phyloP scores from a whole-genome alignment of 2,888 invertebrate species.

The Escarpia spicata region DNA sequence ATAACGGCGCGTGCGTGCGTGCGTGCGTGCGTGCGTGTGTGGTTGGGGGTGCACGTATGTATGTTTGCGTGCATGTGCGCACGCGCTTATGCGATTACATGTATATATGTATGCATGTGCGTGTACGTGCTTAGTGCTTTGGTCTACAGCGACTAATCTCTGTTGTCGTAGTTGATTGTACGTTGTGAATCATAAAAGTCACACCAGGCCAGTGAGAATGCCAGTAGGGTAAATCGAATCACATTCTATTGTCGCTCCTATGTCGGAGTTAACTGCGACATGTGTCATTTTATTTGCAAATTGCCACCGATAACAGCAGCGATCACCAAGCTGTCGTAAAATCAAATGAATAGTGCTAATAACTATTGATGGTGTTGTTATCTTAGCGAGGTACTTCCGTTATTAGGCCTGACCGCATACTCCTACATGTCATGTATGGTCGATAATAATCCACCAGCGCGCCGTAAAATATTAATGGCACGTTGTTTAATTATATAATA shows the following conservation, averaged over 20 bases:
- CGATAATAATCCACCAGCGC: not conserved
- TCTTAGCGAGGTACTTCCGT: not conserved
- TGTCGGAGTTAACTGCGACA: not conserved
- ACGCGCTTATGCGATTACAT: not conserved
- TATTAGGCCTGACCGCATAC: not conserved
- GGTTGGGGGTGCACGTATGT: not conserved
- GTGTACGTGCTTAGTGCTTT: not conserved
- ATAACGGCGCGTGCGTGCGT: not conserved
- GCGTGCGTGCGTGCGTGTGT: not conserved
- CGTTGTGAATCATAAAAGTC: not conserved
- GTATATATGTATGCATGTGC: not conserved
- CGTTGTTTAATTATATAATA: no score
- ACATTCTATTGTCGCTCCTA: not conserved
- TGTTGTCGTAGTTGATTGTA: not conserved
- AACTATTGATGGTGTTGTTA: not conserved
- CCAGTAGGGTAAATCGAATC: not conserved
- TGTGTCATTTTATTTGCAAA: not conserved
- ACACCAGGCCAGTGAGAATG: not conserved
- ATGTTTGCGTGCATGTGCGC: not conserved
- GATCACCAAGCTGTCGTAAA: not conserved
- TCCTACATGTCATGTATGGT: not conserved
- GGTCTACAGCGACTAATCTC: not conserved
- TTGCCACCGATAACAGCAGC: not conserved
- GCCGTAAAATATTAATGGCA: not conserved
- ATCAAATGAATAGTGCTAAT: not conserved